Evolutionary conservation across 2,113 vertebrate genomes (phyloP), one percentile per base, ranked within the genome.

Genomic region (Dascyllus trimaculatus): DNA sequence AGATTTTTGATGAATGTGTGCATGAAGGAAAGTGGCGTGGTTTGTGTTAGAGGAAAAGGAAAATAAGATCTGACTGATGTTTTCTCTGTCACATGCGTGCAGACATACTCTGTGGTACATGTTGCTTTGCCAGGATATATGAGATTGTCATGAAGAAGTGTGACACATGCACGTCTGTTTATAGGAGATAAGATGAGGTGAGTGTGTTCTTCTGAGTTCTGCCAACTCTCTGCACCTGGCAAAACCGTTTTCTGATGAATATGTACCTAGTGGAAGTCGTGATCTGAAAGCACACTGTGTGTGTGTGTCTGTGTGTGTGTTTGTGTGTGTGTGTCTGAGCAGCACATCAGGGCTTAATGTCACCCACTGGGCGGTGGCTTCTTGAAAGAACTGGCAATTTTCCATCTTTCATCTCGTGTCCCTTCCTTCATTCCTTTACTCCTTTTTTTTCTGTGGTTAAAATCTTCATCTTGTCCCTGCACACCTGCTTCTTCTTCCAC

Each of bases 101-200:
- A 53, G n/a, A 46, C 52, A 26, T 35, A 22, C 49, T 40, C 17
- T 32, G 74, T 21, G 11, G 43, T 46, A 71, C 71, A 74, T 57
- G 17, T 58, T 9, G 66, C 49, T 67, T 62, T 71, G 64, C 54
- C 35, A 18, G 57, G 46, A 63, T 76, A 29, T 38, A 22, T 67
- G 68, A 75, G 67, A 77, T 68, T 86, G 81, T 82, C 63, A 70
- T 73, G 78, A 81, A 45, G 45, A 63, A 77, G 78, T 53, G 48
- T 87, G 89, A 73, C 82, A 79, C 80, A 85, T 76, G 74, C 72
- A 85, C 83, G 82, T 91, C 92, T 94, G 93, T 80, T 90, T 80
- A 59, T 49, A 35, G 78, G 75, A 91, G 93, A 95, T 95, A 95
- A 93, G 89, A 68, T 57, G 67, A 84, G 73, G 51, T 54, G 66